Evolutionary conservation across 2,113 vertebrate species (phyloP).

Genomic region (Oryzias javanicus): DNA sequence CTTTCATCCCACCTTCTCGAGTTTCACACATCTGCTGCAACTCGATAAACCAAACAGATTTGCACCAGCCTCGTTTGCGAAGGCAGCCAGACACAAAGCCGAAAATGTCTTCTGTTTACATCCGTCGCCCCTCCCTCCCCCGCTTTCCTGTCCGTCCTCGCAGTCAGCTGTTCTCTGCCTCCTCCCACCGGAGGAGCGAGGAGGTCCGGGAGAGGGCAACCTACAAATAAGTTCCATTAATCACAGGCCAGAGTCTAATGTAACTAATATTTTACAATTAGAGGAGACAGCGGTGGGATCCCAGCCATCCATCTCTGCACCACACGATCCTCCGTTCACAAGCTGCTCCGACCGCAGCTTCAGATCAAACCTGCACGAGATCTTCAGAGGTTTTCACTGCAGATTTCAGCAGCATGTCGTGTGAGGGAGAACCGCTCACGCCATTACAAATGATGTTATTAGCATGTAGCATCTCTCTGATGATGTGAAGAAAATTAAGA

Average conservation of each 20-base stretch:
- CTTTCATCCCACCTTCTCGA: conserved; percentile 8
- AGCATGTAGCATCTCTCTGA: too few species aligned
- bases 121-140: conserved; percentile 52
- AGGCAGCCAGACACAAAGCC: conserved; percentile 17
- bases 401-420: too few species aligned
- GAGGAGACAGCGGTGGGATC: conserved; percentile 95
- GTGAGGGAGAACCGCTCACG: too few species aligned
- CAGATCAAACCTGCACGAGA: conserved; percentile 9
- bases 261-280: conserved; percentile 99
- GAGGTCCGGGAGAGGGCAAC: conserved; percentile 89
- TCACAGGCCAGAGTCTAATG: conserved; percentile 98
- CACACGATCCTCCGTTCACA: conserved; percentile 95
- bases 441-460: too few species aligned
- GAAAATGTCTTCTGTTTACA: conserved; percentile 49
- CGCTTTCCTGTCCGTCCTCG: conserved; percentile 61
- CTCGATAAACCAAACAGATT: conserved; percentile 17
- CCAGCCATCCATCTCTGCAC: conserved; percentile 95
- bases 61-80: conserved; percentile 26
- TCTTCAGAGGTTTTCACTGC: too few species aligned
- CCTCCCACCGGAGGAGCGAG: conserved; percentile 76
- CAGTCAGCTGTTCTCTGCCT: conserved; percentile 54
- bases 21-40: conserved; percentile 5
- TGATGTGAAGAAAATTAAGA: too few species aligned
- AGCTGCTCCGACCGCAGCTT: conserved; percentile 48
- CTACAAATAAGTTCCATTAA: conserved; percentile 99